These are phyloP conservation scores for Crotalus viridis DNA, from an alignment of 2,113 vertebrate genomes.

Conservation along the genomic window DNA sequence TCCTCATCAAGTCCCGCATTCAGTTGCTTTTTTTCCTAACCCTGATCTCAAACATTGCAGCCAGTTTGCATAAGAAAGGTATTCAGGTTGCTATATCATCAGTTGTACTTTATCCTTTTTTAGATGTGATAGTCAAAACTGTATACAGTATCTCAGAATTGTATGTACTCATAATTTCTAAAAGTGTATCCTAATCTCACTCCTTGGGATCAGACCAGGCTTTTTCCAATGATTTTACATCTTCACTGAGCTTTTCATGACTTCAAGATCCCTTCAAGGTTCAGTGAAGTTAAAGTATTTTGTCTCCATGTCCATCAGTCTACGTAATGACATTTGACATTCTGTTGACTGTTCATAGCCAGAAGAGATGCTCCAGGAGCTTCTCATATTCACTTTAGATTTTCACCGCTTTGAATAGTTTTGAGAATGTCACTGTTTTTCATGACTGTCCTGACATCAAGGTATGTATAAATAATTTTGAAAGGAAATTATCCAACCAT, in stretches of 20 bases:
- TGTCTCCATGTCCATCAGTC: background rate
- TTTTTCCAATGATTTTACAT: background rate
- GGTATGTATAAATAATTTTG: background rate
- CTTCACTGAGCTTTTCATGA: background rate
- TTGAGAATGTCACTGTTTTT: background rate
- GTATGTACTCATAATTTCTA: background rate
- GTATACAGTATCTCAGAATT: background rate
- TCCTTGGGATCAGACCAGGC: background rate
- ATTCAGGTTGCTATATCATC: background rate
- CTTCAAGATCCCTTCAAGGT: background rate
- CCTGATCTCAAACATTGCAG: background rate
- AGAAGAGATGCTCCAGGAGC: background rate
- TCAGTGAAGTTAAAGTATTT: background rate
- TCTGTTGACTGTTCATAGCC: background rate
- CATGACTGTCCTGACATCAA: background rate
- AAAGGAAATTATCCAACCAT: background rate
- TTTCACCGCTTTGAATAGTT: background rate
- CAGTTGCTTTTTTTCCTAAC: background rate
- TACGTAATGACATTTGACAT: background rate
- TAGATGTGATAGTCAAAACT: background rate
- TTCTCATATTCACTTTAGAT: background rate
- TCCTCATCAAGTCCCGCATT: background rate
- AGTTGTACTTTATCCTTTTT: background rate
- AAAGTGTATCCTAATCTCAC: background rate
- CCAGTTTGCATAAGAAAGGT: background rate